Conservation (phyloP, 2,797 vertebrate genomes). For the Eupleurogrammus muticus region DNA sequence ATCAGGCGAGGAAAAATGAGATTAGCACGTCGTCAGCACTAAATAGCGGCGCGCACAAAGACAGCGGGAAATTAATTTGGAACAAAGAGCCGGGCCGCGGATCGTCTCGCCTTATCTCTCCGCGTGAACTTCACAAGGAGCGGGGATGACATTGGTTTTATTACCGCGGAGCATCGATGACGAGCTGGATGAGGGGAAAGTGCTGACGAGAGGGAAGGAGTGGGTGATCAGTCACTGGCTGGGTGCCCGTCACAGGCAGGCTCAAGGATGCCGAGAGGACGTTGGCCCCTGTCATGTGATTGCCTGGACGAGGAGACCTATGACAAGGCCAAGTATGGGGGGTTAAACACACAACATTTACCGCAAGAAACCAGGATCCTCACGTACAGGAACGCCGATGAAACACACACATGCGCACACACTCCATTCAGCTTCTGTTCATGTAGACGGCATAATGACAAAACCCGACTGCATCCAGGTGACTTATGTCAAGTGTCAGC, state of each 20-base stretch:
- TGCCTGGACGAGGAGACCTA: constrained; percentile 59
- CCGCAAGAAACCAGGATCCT: constrained; percentile 16
- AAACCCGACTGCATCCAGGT: constrained; percentile 56
- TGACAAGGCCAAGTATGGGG: constrained; percentile 42
- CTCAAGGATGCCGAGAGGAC: constrained; percentile 82
- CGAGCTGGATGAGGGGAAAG: constrained; percentile 74
- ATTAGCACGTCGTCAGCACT: constrained; percentile 61
- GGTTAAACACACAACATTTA: constrained; percentile 67
- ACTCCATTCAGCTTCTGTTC: constrained; percentile 34
- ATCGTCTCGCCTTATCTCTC: constrained; percentile 67
- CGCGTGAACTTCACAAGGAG: constrained; percentile 72
- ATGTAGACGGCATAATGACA: constrained; percentile 36
- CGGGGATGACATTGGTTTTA: constrained; percentile 84
- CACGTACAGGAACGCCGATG: background rate
- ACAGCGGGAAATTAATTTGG: constrained; percentile 66
- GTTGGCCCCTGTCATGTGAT: constrained; percentile 67
- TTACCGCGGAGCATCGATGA: constrained; percentile 70
- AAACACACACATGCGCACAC: constrained; percentile 1
- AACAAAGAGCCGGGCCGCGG: constrained; percentile 63
- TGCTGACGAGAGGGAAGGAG: constrained; percentile 76
- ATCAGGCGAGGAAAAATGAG: constrained; percentile 42
- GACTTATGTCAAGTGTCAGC: constrained; percentile 75
- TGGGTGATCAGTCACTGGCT: constrained; percentile 75
- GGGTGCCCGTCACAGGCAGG: constrained; percentile 67
- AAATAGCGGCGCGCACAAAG: constrained; percentile 55